Evolutionary conservation across 2,888 invertebrate genomes (phyloP).

Genomic region (Chorisops tibialis): DNA sequence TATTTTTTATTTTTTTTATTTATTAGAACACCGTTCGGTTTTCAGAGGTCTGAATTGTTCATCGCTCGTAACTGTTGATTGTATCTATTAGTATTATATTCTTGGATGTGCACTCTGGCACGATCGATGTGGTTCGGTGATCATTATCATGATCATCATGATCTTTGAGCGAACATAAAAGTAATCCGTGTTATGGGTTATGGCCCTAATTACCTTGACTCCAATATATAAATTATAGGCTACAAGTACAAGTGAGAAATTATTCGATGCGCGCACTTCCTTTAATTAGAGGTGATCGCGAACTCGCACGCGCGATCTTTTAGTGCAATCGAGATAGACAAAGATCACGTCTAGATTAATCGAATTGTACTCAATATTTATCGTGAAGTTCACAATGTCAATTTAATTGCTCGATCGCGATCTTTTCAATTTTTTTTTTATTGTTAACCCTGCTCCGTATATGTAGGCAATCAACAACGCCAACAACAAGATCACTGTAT

Average conservation of each 20-base stretch:
- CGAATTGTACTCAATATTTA: not conserved
- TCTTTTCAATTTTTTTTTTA: not conserved
- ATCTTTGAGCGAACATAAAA: not conserved
- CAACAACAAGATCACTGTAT: too few species aligned
- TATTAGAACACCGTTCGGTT: conserved; percentile 11
- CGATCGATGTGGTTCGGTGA: conserved; percentile 13
- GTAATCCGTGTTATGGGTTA: conserved; percentile 11
- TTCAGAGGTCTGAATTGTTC: too few species aligned
- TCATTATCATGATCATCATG: not conserved
- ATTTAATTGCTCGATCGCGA: not conserved
- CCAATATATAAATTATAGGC: not conserved
- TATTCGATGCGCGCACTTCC: too few species aligned
- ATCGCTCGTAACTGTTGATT: too few species aligned
- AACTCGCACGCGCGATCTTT: too few species aligned
- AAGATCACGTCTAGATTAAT: not conserved
- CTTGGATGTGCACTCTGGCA: not conserved
- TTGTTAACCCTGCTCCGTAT: conserved; percentile 1
- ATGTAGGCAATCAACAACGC: not conserved
- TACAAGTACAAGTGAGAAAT: too few species aligned
- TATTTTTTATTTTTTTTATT: too few species aligned
- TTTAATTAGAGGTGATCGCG: too few species aligned
- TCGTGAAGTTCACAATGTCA: conserved; percentile 2
- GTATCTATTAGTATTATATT: too few species aligned
- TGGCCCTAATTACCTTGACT: conserved; percentile 16
- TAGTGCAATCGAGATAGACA: too few species aligned